Conservation (phyloP, 1,140 invertebrate genomes). For the Arctopsyche grandis region DNA sequence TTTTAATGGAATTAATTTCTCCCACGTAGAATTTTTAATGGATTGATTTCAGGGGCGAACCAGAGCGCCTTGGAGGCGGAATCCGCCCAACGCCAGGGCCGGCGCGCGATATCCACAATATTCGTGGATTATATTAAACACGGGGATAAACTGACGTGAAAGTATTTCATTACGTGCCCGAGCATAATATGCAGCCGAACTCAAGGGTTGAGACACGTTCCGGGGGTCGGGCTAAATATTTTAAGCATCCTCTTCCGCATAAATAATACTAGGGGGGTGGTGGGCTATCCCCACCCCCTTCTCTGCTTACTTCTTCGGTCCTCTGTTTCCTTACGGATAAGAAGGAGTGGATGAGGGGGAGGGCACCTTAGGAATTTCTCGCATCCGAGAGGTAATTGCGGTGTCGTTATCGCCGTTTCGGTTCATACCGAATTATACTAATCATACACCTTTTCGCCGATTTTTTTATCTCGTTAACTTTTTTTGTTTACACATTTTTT, state of each 20-base stretch:
- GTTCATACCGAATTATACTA: slow-evolving; percentile 32
- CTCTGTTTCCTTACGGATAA: not conserved
- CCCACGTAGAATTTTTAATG: not conserved
- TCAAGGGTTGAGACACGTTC: slow-evolving; percentile 53
- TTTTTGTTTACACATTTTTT: not conserved
- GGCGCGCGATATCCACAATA: slow-evolving; percentile 40
- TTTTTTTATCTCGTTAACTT: not conserved
- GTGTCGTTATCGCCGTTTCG: slow-evolving; percentile 31
- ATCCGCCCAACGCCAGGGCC: not conserved
- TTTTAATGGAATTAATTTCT: not conserved
- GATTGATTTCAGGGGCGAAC: not conserved
- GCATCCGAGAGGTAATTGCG: slow-evolving; percentile 39
- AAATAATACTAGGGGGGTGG: slow-evolving; percentile 50
- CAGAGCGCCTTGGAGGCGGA: not conserved
- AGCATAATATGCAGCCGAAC: slow-evolving; percentile 52
- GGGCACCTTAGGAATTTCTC: slow-evolving; percentile 32
- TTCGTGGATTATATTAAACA: slow-evolving; percentile 51
- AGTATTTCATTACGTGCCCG: slow-evolving; percentile 55
- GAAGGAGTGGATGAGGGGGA: not conserved
- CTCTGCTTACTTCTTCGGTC: not conserved
- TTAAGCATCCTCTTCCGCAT: slow-evolving; percentile 46
- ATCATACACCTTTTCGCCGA: not conserved
- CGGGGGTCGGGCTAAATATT: slow-evolving; percentile 49
- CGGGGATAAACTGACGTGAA: slow-evolving; percentile 54
- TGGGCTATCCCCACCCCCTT: slow-evolving; percentile 2